Evolutionary conservation across 2,888 invertebrate species (phyloP), one percentile per base, ranked within the genome.

Genomic region (Chromoteleia sp.): DNA sequence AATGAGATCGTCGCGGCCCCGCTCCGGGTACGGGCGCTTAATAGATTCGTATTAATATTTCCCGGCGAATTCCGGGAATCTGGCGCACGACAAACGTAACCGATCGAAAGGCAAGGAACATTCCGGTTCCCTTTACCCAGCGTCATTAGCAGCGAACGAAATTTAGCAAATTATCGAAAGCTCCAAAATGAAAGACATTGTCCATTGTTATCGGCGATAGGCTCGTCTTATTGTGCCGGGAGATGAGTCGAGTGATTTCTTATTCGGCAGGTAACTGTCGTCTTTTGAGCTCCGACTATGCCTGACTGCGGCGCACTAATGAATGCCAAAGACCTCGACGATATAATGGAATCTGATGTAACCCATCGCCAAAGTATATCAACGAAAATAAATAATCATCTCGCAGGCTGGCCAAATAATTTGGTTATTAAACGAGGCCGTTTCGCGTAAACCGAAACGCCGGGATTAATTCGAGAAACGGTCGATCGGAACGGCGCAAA

Each of bases 211-310:
- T 79, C 50, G 48, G 48, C 43, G 12, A 30, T 30, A 29, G 54
- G 70, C 30, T 17, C 36, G 48, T 33, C 56, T 75, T 54, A 68
- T 71, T 75, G 75, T 71, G 59, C 21, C 36, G 17, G 8, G 41
- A 70, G 70, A 70, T 73, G 52, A 75, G 63, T 67, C 56, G 41
- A 70, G 56, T 74, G 68, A 75, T 80, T 70, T 70, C 65, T 80
- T 70, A 75, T 75, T 65, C 80, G 54, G 68, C 68, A 74, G 80
- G 56, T 70, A 70, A 56, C 68, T 80, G 74, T 80, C 63, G 63
- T 50, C 59, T 61, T 68, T 61, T 68, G 36, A 61, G 30, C 33
- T 10, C 21, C 39, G 29, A 41, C 56, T 50, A 65, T 67, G 29
- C 67, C 36, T n/a, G n/a, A n/a, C 43, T 29, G n/a, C 54, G 36